Evolutionary conservation across 1,140 invertebrate species (phyloP).

Genomic region (Calephelis nemesis): DNA sequence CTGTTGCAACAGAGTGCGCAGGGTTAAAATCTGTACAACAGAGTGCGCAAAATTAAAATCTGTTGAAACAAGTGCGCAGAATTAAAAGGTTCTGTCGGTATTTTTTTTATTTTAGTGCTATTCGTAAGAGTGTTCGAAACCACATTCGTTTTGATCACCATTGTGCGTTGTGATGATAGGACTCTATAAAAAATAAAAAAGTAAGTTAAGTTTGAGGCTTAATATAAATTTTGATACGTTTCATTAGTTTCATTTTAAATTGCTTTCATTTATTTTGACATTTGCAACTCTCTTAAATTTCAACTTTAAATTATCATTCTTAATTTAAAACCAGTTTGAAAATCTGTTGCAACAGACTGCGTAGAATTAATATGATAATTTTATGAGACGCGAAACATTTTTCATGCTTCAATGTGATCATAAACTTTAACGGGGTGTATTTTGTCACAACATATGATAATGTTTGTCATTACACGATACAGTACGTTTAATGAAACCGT

Average conservation of each 20-base stretch:
- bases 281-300: neutral
- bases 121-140: too few species aligned
- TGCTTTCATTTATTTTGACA: too few species aligned
- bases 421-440: neutral
- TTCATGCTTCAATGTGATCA: conserved; percentile 1
- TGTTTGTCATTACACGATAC: neutral
- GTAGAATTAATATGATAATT: conserved; percentile 5
- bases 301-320: neutral
- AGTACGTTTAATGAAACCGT: too few species aligned
- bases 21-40: neutral
- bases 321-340: neutral
- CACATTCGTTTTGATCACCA: too few species aligned
- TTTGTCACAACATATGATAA: neutral
- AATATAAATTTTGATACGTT: too few species aligned
- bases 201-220: too few species aligned
- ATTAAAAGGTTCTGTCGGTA: too few species aligned
- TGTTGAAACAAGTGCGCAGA: neutral
- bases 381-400: conserved; percentile 8
- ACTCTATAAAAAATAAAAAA: too few species aligned
- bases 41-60: too few species aligned
- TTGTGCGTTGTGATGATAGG: too few species aligned
- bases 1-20: neutral
- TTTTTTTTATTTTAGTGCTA: too few species aligned
- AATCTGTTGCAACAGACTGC: neutral
- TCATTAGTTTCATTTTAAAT: too few species aligned